These are phyloP conservation scores for Ailurus styani DNA, from an alignment of 2,113 vertebrate genomes.

Conservation along the genomic window DNA sequence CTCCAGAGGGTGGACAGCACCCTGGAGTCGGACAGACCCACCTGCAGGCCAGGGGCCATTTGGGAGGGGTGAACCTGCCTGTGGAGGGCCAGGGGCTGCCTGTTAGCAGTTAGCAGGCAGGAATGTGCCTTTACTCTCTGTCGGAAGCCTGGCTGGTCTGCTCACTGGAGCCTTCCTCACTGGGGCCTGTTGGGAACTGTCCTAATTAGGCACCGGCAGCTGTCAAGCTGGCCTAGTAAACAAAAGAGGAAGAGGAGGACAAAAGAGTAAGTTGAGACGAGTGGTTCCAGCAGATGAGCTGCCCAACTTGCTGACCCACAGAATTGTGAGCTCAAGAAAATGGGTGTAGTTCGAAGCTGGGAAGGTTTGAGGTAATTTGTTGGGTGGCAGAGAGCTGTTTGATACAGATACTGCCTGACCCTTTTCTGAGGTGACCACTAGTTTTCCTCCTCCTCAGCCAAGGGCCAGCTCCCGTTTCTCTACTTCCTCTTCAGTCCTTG, in stretches of 20 bases:
- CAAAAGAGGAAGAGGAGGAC: background rate
- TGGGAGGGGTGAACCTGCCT: background rate
- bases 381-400: background rate
- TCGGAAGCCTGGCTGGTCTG: background rate
- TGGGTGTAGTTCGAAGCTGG: background rate
- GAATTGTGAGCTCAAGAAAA: background rate
- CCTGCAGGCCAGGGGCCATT: no score
- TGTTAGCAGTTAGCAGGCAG: background rate
- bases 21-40: background rate
- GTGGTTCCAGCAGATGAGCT: background rate
- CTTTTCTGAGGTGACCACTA: background rate
- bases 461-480: background rate
- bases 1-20: background rate
- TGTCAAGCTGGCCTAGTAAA: background rate
- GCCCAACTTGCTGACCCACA: background rate
- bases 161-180: background rate
- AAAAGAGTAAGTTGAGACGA: background rate
- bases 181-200: background rate
- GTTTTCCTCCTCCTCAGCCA: fast-evolving
- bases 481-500: background rate
- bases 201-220: no score
- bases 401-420: background rate
- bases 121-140: background rate
- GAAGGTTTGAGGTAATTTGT: background rate
- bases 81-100: background rate